Evolutionary conservation across 2,888 invertebrate genomes (phyloP), one percentile per base, ranked within the genome.

Genomic region (Chrysodeixis includens): DNA sequence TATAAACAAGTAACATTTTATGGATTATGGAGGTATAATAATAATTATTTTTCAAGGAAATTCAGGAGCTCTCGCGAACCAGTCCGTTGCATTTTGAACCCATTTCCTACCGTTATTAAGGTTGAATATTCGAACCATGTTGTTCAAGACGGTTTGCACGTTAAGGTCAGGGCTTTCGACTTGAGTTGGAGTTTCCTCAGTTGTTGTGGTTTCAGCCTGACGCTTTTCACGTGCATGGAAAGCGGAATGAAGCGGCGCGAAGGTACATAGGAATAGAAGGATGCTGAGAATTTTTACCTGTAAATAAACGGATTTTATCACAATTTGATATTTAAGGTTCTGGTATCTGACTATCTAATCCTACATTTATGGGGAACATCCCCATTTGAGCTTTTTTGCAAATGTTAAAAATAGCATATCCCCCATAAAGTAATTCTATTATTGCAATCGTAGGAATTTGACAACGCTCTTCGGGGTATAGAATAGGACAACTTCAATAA

Each of bases 231-330:
- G 63, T 14, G 30, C 10, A 16, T 51, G 46, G 22, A 58, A 63
- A 10, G 69, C 70, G 20, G 60, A 69, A 53, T 69, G 62, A 18
- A 72, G 20, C 3, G 70, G 58, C 14, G 61, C 65, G 20, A 78
- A 54, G 16, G 82, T 46, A 52, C 77, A 79, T 18, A 81, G 54
- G 51, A 79, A 55, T n/a, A 83, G 40, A 9, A 82, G 63, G 0
- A 76, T 40, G 57, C 56, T 56, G 6, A 71, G 26, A 10, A 73
- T 65, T 59, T 75, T 72, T 57, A 83, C 66, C 84, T 84, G 78
- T 4, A 66, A 71, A n/a, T n/a, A n/a, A n/a, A n/a, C n/a, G n/a
- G n/a, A n/a, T n/a, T n/a, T n/a, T n/a, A n/a, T n/a, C n/a, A n/a
- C n/a, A n/a, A n/a, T n/a, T n/a, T n/a, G n/a, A n/a, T n/a, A n/a